Evolutionary conservation across 2,888 invertebrate genomes (phyloP).

Genomic region (Dolomedes plantarius): DNA sequence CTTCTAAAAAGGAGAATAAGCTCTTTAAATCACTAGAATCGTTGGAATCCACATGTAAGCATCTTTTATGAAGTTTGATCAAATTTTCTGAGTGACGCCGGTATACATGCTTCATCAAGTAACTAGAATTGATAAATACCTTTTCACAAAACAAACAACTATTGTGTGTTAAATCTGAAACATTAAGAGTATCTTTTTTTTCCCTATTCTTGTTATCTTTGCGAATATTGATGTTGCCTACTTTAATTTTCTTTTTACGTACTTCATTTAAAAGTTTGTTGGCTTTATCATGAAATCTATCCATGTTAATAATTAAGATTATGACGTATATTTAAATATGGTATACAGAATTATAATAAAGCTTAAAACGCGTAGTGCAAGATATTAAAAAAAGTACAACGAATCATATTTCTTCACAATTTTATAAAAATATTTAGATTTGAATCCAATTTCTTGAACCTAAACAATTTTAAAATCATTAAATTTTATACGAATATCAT

Average conservation of each 20-base stretch:
- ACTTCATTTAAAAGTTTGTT: constrained; percentile 2
- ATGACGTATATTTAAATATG: too few species aligned
- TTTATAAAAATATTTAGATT: too few species aligned
- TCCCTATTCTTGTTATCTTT: neutral
- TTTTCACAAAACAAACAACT: constrained; percentile 44
- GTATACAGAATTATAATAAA: too few species aligned
- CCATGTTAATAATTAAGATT: constrained; percentile 25
- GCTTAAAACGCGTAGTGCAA: too few species aligned
- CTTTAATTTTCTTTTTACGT: neutral
- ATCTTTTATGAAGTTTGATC: constrained; percentile 5
- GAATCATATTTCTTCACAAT: too few species aligned
- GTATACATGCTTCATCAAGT: constrained; percentile 33
- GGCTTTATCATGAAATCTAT: constrained; percentile 25
- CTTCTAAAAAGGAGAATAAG: neutral
- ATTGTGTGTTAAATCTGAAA: neutral
- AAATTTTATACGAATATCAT: too few species aligned
- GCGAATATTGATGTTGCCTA: neutral
- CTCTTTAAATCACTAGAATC: neutral
- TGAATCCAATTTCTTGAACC: too few species aligned
- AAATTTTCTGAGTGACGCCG: constrained; percentile 36
- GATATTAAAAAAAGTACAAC: too few species aligned
- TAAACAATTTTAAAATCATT: too few species aligned
- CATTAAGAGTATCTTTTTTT: neutral
- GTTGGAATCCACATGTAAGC: neutral
- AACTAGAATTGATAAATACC: constrained; percentile 19